Conservation (phyloP, 2,113 vertebrate genomes). For the Lophotis ruficrista region DNA sequence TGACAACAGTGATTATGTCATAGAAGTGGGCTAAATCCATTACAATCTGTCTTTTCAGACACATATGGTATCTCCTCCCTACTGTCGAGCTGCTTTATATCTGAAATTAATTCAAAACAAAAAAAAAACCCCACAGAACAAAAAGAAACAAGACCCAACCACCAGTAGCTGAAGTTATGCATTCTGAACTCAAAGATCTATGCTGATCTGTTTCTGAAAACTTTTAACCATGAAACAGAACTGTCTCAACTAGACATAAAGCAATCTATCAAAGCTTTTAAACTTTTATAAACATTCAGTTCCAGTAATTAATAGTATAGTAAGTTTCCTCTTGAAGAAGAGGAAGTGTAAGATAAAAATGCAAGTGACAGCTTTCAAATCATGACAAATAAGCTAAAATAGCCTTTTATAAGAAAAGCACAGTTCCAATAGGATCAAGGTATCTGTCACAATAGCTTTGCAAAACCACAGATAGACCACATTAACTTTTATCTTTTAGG, state of each 20-base stretch:
- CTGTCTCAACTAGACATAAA: neutral
- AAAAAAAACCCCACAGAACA: neutral
- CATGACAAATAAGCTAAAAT: neutral
- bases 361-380: neutral
- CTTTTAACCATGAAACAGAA: neutral
- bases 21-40: neutral
- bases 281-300: neutral
- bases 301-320: neutral
- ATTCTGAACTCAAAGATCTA: neutral
- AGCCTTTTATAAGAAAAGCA: neutral
- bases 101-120: neutral
- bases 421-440: neutral
- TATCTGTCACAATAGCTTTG: neutral
- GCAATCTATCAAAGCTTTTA: neutral
- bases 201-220: neutral
- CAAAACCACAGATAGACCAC: rapidly evolving
- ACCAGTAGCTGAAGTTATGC: neutral
- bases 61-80: neutral
- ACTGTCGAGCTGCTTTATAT: neutral
- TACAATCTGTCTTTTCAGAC: neutral
- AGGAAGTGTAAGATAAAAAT: neutral
- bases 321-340: neutral
- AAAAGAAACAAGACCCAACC: neutral
- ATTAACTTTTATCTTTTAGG: neutral
- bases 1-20: neutral